phyloP scores from a whole-genome alignment of 2,888 invertebrate species.

The Aporophyla lueneburgensis region DNA sequence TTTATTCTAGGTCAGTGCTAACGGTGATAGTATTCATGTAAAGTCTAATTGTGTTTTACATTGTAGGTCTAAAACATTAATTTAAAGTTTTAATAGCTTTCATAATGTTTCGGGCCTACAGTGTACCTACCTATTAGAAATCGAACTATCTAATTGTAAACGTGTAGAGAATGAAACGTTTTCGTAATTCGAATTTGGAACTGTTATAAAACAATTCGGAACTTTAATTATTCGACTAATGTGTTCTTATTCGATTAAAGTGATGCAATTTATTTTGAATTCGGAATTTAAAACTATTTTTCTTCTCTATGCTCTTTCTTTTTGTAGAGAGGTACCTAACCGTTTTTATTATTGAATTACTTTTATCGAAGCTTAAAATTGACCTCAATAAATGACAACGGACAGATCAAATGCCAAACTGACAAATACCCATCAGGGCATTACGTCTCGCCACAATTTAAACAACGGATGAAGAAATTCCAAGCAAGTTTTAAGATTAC shows the following conservation, averaged over 20 bases:
- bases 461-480: slow-evolving; percentile 90
- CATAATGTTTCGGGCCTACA: slow-evolving; percentile 52
- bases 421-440: slow-evolving; percentile 73
- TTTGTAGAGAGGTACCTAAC: slow-evolving; percentile 4
- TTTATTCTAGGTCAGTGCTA: slow-evolving; percentile 62
- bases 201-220: slow-evolving; percentile 43
- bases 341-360: slow-evolving; percentile 33
- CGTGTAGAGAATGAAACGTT: slow-evolving; percentile 39
- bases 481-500: slow-evolving; percentile 89
- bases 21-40: slow-evolving; percentile 59
- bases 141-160: slow-evolving; percentile 51
- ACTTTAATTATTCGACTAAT: slow-evolving; percentile 10
- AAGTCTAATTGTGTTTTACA: slow-evolving; percentile 56
- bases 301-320: background rate
- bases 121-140: slow-evolving; percentile 50
- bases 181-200: slow-evolving; percentile 57
- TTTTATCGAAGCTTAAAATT: slow-evolving; percentile 64
- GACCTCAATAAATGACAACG: slow-evolving; percentile 61
- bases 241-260: slow-evolving; percentile 19
- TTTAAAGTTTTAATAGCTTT: slow-evolving; percentile 60
- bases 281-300: background rate
- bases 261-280: background rate
- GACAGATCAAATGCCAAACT: slow-evolving; percentile 64
- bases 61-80: slow-evolving; percentile 49
- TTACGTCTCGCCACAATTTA: slow-evolving; percentile 72